phyloP scores from a whole-genome alignment of 64 coral and sea anemone species.

The Orbicella faveolata region DNA sequence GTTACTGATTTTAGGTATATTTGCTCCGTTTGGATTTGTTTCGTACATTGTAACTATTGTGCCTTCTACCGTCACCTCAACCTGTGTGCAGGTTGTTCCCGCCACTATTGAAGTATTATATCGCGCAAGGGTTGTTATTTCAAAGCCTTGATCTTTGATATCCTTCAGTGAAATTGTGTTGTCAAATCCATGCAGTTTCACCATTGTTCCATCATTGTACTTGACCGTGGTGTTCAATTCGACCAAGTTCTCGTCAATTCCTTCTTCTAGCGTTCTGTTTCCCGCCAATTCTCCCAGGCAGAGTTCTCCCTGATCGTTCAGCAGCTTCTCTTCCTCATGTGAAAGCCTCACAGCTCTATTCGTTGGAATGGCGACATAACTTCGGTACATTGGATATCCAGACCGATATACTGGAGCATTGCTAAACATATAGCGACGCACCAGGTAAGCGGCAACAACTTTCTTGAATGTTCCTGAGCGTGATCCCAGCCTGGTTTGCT shows the following conservation, averaged over 20 bases:
- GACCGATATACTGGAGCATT: constrained; percentile 5
- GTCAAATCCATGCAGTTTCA: neutral
- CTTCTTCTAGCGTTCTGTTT: neutral
- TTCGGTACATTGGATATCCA: neutral
- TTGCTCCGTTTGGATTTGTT: constrained; percentile 10
- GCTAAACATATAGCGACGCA: neutral
- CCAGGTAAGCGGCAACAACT: neutral
- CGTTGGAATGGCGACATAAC: neutral
- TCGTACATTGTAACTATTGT: constrained; percentile 23
- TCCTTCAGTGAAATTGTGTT: neutral
- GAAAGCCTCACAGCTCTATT: neutral
- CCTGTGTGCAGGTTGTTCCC: constrained; percentile 4
- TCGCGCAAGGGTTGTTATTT: neutral
- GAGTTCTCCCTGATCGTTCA: neutral
- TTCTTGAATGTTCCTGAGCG: neutral
- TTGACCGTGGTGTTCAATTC: neutral
- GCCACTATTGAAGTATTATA: neutral
- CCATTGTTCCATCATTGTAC: neutral
- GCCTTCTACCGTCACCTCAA: neutral
- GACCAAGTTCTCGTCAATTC: neutral
- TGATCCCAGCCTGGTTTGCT: neutral
- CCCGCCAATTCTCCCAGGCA: neutral
- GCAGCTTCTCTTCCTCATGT: neutral
- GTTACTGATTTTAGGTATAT: neutral
- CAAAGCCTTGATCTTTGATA: neutral